These are phyloP conservation scores for Acanthosepion lycidas DNA, from an alignment of 2,888 invertebrate genomes.

Conservation along the genomic window DNA sequence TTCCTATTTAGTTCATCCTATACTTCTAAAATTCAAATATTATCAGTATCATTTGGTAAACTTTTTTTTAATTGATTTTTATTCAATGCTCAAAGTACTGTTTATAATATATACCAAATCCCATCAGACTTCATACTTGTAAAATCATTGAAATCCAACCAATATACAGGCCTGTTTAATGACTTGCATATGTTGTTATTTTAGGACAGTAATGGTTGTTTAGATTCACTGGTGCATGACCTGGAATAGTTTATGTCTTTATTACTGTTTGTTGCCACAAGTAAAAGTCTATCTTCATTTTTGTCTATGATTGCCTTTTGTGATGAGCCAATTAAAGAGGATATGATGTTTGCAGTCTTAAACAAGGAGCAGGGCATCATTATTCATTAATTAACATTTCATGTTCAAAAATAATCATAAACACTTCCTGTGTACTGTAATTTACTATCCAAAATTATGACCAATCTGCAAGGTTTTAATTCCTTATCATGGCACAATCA, in stretches of 20 bases:
- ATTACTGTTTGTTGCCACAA: background rate
- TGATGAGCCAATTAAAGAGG: background rate
- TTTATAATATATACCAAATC: too few species aligned
- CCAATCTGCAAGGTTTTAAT: too few species aligned
- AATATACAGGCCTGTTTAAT: background rate
- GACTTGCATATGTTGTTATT: background rate
- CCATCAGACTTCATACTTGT: too few species aligned
- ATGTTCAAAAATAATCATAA: background rate
- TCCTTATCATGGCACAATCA: too few species aligned
- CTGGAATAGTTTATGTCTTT: background rate
- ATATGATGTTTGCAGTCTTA: background rate
- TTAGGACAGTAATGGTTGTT: background rate
- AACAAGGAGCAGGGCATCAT: background rate
- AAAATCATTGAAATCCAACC: background rate
- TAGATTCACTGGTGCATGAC: background rate
- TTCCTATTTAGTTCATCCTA: too few species aligned
- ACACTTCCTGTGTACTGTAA: too few species aligned
- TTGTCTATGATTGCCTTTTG: background rate
- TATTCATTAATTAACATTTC: background rate
- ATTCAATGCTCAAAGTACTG: too few species aligned
- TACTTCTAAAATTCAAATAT: too few species aligned
- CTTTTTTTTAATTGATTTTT: too few species aligned
- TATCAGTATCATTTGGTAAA: too few species aligned
- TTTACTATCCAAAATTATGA: too few species aligned
- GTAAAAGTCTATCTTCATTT: background rate